Percentiles rank a stretch among this genome's conserved stretches.
Evolutionary conservation across 2,888 invertebrate genomes (phyloP).

Genomic region (Ctena decussata): DNA sequence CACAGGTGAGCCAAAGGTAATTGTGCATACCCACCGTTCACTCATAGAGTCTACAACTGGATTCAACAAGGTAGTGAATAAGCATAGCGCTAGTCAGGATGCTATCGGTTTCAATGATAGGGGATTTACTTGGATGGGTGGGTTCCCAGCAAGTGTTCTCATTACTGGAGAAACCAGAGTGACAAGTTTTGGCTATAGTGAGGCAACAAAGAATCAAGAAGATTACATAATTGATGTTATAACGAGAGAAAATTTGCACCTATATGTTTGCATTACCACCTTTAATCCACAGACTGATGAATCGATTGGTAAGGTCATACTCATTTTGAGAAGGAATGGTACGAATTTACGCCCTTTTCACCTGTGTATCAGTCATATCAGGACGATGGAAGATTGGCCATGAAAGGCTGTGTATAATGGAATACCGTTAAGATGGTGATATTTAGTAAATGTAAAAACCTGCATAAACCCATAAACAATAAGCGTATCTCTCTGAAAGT

Average conservation of each 20-base stretch:
- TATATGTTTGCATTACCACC: not conserved
- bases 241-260: not conserved
- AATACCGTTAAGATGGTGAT: too few species aligned
- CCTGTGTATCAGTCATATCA: too few species aligned
- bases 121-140: not conserved
- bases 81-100: not conserved
- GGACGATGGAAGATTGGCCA: too few species aligned
- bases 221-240: not conserved
- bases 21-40: not conserved
- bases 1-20: not conserved
- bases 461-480: too few species aligned
- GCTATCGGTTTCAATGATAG: not conserved
- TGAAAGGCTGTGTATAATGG: too few species aligned
- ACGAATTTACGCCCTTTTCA: too few species aligned
- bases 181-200: not conserved
- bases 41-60: too few species aligned
- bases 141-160: not conserved
- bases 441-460: too few species aligned
- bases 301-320: not conserved
- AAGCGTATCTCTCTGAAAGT: too few species aligned
- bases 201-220: not conserved
- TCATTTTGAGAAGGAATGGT: too few species aligned
- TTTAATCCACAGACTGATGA: not conserved
- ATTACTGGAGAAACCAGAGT: not conserved
- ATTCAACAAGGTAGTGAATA: not conserved